Evolutionary conservation across 1,140 invertebrate genomes (phyloP).

Genomic region (Leptopilina boulardi): DNA sequence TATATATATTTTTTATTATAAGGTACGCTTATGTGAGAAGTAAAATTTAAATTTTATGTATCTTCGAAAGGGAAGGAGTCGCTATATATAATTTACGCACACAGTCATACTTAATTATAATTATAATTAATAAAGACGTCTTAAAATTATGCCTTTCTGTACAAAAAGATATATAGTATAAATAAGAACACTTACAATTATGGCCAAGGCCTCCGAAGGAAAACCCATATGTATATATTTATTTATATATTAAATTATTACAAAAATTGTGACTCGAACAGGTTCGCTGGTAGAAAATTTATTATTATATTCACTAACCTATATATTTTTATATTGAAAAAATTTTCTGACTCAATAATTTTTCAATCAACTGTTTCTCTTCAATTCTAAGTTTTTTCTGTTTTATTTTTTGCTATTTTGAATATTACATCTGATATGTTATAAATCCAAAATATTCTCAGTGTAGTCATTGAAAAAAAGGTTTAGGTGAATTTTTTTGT

Average conservation of each 20-base stretch:
- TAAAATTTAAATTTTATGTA: constrained; percentile 24
- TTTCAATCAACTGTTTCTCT: no score
- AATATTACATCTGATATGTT: no score
- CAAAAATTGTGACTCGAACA: neutral
- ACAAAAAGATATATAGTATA: constrained; percentile 36
- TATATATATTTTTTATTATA: neutral
- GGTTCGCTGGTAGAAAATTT: neutral
- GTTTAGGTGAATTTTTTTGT: no score
- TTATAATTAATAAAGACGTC: neutral
- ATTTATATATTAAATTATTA: constrained; percentile 26
- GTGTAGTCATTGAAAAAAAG: no score
- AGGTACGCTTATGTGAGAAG: constrained; percentile 17
- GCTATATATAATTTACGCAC: no score
- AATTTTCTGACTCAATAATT: no score
- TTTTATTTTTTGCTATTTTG: no score
- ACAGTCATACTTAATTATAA: neutral
- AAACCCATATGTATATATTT: no score
- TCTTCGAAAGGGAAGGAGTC: neutral
- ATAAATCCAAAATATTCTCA: no score
- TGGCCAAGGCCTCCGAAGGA: constrained; percentile 15
- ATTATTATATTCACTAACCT: neutral
- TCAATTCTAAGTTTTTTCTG: no score
- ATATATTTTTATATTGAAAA: neutral
- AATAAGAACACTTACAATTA: constrained; percentile 39
- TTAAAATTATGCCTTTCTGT: constrained; percentile 40